Evolutionary conservation across 2,797 vertebrate species (phyloP).

Genomic region (Chanos chanos): DNA sequence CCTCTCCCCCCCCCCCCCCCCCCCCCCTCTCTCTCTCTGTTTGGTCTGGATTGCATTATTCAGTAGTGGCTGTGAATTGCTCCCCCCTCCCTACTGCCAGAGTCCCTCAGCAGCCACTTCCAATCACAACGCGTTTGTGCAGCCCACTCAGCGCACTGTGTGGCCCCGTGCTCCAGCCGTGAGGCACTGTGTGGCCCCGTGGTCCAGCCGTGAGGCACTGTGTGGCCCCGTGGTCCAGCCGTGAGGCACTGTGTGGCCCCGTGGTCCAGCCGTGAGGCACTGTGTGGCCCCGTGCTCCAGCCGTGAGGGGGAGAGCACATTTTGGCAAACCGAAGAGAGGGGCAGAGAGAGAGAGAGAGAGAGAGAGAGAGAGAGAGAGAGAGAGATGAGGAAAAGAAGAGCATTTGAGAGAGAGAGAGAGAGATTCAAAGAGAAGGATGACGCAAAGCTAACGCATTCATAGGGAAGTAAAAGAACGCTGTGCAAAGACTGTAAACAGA

Average conservation of each 20-base stretch:
- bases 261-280: conserved; percentile 17
- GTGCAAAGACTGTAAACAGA: neutral
- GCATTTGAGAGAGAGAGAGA: conserved; percentile 13
- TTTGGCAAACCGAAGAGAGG: neutral
- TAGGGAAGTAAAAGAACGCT: neutral
- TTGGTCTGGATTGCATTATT: conserved; percentile 31
- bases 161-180: conserved; percentile 24
- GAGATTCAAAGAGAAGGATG: neutral
- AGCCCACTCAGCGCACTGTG: conserved; percentile 28
- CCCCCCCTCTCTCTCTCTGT: neutral
- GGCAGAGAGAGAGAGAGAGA: neutral
- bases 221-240: too few relatives aligned
- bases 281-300: conserved; percentile 15
- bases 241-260: conserved; percentile 18
- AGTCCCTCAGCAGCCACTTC: conserved; percentile 33
- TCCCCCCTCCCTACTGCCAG: conserved; percentile 16
- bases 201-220: too few relatives aligned
- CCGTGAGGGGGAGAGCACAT: neutral
- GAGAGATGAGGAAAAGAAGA: neutral
- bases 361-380: conserved; percentile 1
- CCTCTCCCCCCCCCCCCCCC: neutral
- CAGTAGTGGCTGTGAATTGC: conserved; percentile 14
- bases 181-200: too few relatives aligned
- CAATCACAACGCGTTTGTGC: conserved; percentile 39
- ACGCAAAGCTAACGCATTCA: neutral